Conservation (phyloP, 2,888 invertebrate species). For the Hyppa rectilinea region DNA sequence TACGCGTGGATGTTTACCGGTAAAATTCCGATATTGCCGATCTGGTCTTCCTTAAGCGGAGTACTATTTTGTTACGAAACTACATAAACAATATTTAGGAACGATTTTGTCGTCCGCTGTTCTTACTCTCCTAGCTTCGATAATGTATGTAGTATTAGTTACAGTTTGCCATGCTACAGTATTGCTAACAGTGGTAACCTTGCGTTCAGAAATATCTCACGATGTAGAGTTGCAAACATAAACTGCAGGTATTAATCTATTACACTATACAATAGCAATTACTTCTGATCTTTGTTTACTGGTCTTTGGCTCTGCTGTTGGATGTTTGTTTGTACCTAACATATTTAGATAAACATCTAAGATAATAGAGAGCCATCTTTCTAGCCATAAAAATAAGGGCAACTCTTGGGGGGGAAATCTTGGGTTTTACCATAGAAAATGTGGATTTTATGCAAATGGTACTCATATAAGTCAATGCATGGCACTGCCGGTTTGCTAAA, state of each 20-base stretch:
- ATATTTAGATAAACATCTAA: no score
- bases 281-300: constrained; percentile 47
- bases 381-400: no score
- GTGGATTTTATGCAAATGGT: neutral
- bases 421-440: no score
- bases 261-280: constrained; percentile 45
- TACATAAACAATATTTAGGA: neutral
- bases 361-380: no score
- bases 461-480: neutral
- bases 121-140: neutral
- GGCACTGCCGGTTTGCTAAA: no score
- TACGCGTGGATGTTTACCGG: no score
- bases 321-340: no score
- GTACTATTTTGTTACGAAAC: neutral
- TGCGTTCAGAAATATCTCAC: constrained; percentile 53
- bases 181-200: constrained; percentile 49
- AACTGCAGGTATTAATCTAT: no score
- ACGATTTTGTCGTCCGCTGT: neutral
- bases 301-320: constrained; percentile 18
- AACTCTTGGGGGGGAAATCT: no score
- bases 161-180: constrained; percentile 32
- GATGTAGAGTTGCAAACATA: constrained; percentile 38
- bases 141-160: constrained; percentile 22
- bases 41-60: neutral
- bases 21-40: neutral